Percentiles rank a stretch among this genome's conserved stretches.
Conservation (phyloP, 1,140 invertebrate genomes). For the Trichonephila clavipes region DNA sequence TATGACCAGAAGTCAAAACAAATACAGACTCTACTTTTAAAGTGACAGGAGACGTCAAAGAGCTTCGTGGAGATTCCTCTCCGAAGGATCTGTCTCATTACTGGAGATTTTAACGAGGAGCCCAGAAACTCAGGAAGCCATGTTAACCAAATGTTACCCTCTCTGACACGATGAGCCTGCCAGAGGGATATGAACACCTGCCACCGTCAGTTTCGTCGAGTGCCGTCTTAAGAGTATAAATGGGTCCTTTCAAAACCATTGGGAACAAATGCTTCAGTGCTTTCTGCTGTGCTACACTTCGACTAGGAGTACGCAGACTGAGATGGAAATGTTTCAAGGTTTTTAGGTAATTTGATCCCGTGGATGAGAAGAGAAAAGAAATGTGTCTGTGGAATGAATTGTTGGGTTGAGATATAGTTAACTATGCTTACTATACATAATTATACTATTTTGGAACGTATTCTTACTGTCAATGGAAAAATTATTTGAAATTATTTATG, state of each 20-base stretch:
- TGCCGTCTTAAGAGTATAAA: constrained; percentile 15
- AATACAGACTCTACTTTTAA: neutral
- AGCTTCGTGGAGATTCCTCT: neutral
- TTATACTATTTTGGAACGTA: too few species aligned
- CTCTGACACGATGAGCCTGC: neutral
- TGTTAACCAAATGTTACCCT: constrained; percentile 44
- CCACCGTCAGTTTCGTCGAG: constrained; percentile 18
- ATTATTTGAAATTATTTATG: too few species aligned
- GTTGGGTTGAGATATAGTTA: neutral
- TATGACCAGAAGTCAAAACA: constrained; percentile 47
- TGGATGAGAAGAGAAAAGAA: neutral
- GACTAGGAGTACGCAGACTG: neutral
- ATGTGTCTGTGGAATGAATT: neutral
- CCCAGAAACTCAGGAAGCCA: neutral
- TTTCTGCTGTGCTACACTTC: neutral
- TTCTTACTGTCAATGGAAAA: too few species aligned
- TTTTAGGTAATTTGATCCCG: neutral
- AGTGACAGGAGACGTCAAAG: constrained; percentile 3
- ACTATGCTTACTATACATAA: too few species aligned
- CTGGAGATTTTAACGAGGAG: constrained; percentile 42
- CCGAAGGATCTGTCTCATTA: constrained; percentile 44
- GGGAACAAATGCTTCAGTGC: neutral
- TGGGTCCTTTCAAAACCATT: constrained; percentile 23
- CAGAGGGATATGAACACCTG: constrained; percentile 42
- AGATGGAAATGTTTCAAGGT: neutral